Base-by-base conservation (phyloP, 2,797 vertebrate genomes). In the Phrynocephalus guinanensis region DNA sequence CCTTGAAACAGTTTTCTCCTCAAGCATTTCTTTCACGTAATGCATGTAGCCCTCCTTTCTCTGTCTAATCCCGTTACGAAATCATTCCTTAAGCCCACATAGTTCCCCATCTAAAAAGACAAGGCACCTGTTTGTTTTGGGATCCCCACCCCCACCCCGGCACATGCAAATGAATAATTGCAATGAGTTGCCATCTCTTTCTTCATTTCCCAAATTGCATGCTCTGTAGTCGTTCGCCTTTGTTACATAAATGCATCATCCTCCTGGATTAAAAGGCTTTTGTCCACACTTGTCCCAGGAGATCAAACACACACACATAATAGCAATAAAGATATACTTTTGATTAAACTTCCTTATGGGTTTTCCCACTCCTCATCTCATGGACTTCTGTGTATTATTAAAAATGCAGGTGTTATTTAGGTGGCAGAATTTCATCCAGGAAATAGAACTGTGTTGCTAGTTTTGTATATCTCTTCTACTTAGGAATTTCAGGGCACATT, bases 51-150 rank as follows among this genome's bases (percentile, higher is more conserved):
- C 86, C 72, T 82, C 75, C 78, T 79, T 70, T 26, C 3, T 33
- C 30, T 24, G 28, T 66, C 44, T 56, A 68, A 84, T 72, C 78
- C 87, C 1, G 1, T 86, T 75, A 82, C 84, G 66, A 90, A 28
- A 50, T 79, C 1, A 22, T 91, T 85, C 0, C 1, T 71, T 6
- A 3, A 11, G 1, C 56, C 16, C 63, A 0, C 8, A 0, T 72
- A 89, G 26, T 87, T 88, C 78, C 48, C 71, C 79, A 26, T 26
- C 76, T 28, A 78, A 77, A 81, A 82, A 24, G 22, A 38, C 28
- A 16, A 78, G 82, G 90, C 38, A 13, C 7, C 33, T 13, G 18
- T 66, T 79, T 84, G 80, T 82, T 87, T 52, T 7, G 33, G 60
- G n/a, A 44, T 52, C 77, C 1, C 13, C 56, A 1, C 20, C 13